Evolutionary conservation across 2,113 vertebrate species (phyloP).

Genomic region (Scomber scombrus): DNA sequence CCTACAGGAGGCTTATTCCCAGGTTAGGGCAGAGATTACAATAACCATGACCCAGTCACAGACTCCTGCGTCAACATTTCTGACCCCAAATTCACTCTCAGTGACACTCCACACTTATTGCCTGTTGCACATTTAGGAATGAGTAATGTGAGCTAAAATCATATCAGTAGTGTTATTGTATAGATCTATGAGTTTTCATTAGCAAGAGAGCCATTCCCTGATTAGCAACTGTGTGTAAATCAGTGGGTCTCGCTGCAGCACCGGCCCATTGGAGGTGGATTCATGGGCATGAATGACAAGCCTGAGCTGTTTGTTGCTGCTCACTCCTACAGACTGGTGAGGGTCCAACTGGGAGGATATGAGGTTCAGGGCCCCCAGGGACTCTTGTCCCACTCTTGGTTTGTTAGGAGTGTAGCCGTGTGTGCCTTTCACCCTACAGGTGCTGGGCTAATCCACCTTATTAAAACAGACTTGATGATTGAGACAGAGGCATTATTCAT

Average conservation of each 20-base stretch:
- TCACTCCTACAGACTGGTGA: conserved; percentile 51
- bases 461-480: conserved; percentile 94
- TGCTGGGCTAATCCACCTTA: conserved; percentile 91
- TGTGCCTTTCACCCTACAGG: conserved; percentile 72
- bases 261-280: conserved; percentile 58
- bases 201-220: conserved; percentile 86
- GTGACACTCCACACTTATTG: conserved; percentile 55
- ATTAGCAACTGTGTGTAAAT: conserved; percentile 85
- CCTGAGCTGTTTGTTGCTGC: conserved; percentile 65
- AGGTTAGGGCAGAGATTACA: conserved; percentile 21
- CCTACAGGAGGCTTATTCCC: conserved; percentile 16
- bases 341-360: conserved; percentile 52
- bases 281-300: conserved; percentile 73
- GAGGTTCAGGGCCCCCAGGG: conserved; percentile 48
- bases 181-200: conserved; percentile 86
- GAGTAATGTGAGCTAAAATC: conserved; percentile 79
- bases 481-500: conserved; percentile 98
- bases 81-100: conserved; percentile 45
- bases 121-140: conserved; percentile 72
- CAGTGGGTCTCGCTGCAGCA: conserved; percentile 56
- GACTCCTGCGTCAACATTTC: conserved; percentile 45
- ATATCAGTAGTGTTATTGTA: conserved; percentile 75
- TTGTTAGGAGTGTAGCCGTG: conserved; percentile 72
- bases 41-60: conserved; percentile 13
- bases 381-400: conserved; percentile 64